Conservation (phyloP, 2,797 vertebrate species). For the Esox lucius region DNA sequence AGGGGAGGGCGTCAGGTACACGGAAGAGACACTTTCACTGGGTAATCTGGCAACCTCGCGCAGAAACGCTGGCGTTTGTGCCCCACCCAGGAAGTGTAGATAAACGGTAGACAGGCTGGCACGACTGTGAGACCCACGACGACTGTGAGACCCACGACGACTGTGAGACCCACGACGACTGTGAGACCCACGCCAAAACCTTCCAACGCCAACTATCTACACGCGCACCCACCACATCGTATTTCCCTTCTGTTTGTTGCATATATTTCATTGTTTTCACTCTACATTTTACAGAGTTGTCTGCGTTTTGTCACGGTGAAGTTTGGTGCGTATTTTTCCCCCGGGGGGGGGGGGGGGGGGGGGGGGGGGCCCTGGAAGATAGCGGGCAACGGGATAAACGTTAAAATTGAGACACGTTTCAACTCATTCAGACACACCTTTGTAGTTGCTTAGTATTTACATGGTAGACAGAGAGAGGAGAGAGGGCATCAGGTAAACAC, state of each 20-base stretch:
- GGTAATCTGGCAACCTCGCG: background rate
- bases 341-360: no score
- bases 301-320: no score
- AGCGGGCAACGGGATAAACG: no score
- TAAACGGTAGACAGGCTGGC: background rate
- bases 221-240: no score
- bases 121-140: no score
- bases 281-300: no score
- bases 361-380: no score
- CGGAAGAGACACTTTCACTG: background rate
- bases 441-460: background rate
- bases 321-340: no score
- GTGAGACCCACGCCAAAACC: background rate
- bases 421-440: background rate
- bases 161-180: no score
- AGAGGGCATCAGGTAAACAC: background rate
- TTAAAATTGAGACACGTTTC: background rate
- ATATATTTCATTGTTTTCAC: no score
- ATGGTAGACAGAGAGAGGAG: background rate
- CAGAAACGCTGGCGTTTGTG: background rate
- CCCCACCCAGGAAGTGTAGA: background rate
- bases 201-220: background rate
- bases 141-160: no score
- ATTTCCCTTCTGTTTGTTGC: no score
- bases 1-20: constrained; percentile 47